Percentiles rank a stretch among this genome's conserved stretches.
These are phyloP conservation scores for Troilus luridus DNA, from an alignment of 2,888 invertebrate genomes.

Conservation along the genomic window DNA sequence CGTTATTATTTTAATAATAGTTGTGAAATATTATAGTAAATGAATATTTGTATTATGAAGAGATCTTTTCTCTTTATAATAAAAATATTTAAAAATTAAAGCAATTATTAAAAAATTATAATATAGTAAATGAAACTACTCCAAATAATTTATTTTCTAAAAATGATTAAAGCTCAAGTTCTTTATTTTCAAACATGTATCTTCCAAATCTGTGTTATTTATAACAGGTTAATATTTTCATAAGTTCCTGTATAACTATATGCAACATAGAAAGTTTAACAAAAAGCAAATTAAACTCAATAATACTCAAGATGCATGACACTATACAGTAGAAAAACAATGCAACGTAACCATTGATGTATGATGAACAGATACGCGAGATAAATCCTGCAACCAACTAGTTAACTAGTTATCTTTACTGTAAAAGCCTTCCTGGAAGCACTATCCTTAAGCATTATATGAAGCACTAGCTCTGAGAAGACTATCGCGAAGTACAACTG, in stretches of 20 bases:
- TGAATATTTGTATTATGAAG: too few species aligned
- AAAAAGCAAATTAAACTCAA: background rate
- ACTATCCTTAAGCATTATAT: background rate
- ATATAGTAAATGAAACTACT: too few species aligned
- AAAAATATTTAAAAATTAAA: too few species aligned
- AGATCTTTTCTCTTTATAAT: too few species aligned
- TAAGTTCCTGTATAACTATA: background rate
- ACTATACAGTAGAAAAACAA: background rate
- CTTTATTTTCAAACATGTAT: too few species aligned
- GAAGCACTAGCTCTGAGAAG: background rate
- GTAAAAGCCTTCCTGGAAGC: background rate
- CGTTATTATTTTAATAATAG: too few species aligned
- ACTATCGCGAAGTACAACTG: background rate
- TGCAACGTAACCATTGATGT: background rate
- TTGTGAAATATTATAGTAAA: too few species aligned
- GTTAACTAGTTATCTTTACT: background rate
- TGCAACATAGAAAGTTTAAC: background rate
- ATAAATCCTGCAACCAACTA: background rate
- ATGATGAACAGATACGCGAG: background rate
- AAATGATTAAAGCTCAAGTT: too few species aligned
- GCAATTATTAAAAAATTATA: too few species aligned
- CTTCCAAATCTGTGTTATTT: too few species aligned
- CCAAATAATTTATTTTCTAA: too few species aligned
- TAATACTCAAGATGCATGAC: background rate
- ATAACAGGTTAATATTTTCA: background rate